Evolutionary conservation across 2,888 invertebrate species (phyloP), one percentile per base, ranked within the genome.

Genomic region (Tipula lateralis): DNA sequence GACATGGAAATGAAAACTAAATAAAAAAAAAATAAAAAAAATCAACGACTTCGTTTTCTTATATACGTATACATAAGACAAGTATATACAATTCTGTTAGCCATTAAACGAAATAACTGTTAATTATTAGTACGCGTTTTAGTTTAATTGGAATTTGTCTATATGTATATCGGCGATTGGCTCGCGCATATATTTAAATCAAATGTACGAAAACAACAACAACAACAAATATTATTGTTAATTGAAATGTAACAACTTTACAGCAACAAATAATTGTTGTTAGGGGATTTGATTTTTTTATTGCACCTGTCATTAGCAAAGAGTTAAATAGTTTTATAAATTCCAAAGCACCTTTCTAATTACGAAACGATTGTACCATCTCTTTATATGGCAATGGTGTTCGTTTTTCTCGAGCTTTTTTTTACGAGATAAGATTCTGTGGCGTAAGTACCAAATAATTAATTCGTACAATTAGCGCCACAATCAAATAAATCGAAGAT

Each of bases 41-140:
- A 66, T 66, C 66, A 24, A 66, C 66, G n/a, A 66, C 66, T 66
- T 66, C 66, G 19, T 66, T 66, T 66, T 24, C 24, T 66, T 66
- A 24, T n/a, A 19, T 50, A 50, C 19, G 9, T 39, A 39, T 2
- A n/a, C n/a, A 50, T 50, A 50, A 50, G 50, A 50, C 50, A 66
- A 66, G 24, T 24, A 66, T 66, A 66, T n/a, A 66, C 66, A 66
- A n/a, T 66, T 66, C 66, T 66, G 66, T 24, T 66, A 66, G 24
- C 66, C 66, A 24, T 66, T 66, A 66, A 66, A 24, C 24, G 24
- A 66, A 66, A 66, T 66, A 66, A 66, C 66, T 66, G 66, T 66
- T 66, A 66, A 66, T 66, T 66, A 24, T 66, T 66, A 66, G 66
- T 66, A 66, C 66, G 66, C 66, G 66, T 66, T 66, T 66, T 66